A percentile compares a stretch with the other conserved stretches of the same genome.
Conservation (phyloP, 2,888 invertebrate genomes). For the Diabrotica balteata region DNA sequence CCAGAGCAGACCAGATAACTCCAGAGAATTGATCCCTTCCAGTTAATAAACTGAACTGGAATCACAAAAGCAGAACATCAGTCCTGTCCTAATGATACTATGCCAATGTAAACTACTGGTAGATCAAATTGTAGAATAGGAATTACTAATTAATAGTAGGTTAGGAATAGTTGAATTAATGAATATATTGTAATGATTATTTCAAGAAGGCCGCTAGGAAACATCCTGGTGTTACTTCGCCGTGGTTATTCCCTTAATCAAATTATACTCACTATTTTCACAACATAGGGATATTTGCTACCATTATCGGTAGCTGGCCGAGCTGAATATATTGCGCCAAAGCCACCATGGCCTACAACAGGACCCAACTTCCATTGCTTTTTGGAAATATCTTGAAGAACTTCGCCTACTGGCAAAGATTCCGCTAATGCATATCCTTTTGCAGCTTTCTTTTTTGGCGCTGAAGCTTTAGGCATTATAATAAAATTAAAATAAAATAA, state of each 20-base stretch:
- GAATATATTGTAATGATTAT: too few relatives aligned
- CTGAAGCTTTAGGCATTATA: conserved; percentile 30
- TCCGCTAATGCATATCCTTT: conserved; percentile 71
- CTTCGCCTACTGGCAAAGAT: conserved; percentile 76
- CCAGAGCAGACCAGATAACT: too few relatives aligned
- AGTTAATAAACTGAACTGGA: too few relatives aligned
- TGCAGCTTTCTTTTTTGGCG: conserved; percentile 57
- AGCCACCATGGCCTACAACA: conserved; percentile 90
- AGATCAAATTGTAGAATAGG: too few relatives aligned
- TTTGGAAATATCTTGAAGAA: conserved; percentile 78
- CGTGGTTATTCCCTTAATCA: not conserved
- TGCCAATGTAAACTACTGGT: too few relatives aligned
- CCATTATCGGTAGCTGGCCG: conserved; percentile 65
- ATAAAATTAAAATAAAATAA: conserved; percentile 8
- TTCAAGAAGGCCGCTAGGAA: too few relatives aligned
- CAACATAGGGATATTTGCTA: conserved; percentile 69
- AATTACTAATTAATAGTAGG: too few relatives aligned
- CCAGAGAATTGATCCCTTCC: too few relatives aligned
- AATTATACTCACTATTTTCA: conserved; percentile 76
- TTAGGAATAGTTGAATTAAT: too few relatives aligned
- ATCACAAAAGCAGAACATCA: too few relatives aligned
- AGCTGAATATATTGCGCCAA: conserved; percentile 92
- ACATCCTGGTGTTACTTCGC: too few relatives aligned
- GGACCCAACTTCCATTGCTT: conserved; percentile 86
- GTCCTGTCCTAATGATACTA: too few relatives aligned